Percentiles rank a stretch among this genome's conserved stretches.
phyloP scores from a whole-genome alignment of 2,797 vertebrate genomes.

The Linurgus olivaceus region DNA sequence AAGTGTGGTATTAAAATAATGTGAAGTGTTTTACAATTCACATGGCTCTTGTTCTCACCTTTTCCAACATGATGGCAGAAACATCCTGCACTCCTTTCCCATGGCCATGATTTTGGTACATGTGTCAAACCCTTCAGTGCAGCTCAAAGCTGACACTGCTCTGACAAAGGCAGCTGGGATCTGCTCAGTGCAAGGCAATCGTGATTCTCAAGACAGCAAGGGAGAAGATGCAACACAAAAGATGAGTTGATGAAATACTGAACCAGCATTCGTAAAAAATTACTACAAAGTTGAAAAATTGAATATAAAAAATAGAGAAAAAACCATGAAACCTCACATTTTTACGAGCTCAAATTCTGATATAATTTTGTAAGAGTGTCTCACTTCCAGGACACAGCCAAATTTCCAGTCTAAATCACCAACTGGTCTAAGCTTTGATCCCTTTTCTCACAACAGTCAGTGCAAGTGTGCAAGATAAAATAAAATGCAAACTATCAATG shows the following conservation, averaged over 20 bases:
- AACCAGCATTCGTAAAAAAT: background rate
- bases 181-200: background rate
- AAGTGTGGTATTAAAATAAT: background rate
- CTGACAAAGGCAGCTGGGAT: background rate
- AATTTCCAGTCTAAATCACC: background rate
- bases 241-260: background rate
- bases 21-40: background rate
- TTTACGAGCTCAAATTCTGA: background rate
- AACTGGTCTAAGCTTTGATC: rapidly evolving
- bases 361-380: background rate
- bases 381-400: background rate
- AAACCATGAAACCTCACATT: background rate
- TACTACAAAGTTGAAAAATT: background rate
- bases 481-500: background rate
- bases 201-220: background rate
- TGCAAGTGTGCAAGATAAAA: background rate
- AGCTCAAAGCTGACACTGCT: background rate
- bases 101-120: background rate
- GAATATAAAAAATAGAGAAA: background rate
- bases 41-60: background rate
- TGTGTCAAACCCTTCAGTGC: background rate
- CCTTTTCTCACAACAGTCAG: background rate
- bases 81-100: background rate
- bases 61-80: background rate
- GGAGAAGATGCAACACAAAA: background rate